These are phyloP conservation scores for Anthoptus insignis DNA, from an alignment of 2,888 invertebrate genomes.

Conservation along the genomic window DNA sequence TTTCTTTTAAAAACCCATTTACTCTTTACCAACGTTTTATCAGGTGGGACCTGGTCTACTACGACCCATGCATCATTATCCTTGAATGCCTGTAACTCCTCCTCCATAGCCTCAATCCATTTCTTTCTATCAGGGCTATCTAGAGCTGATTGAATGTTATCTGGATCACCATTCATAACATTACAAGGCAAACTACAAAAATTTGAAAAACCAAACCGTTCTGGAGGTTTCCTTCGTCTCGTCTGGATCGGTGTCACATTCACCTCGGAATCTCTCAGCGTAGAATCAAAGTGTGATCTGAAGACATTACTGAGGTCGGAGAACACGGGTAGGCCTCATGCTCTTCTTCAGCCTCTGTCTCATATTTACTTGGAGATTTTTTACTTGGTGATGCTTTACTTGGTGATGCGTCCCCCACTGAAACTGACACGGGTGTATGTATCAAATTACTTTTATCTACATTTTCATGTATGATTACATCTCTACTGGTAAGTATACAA, in stretches of 20 bases:
- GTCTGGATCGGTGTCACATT: slow-evolving; percentile 7
- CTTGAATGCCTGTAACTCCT: slow-evolving; percentile 42
- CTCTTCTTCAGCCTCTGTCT: no score
- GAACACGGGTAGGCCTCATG: no score
- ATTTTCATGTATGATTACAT: background rate
- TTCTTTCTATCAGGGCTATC: slow-evolving; percentile 6
- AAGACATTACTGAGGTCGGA: no score
- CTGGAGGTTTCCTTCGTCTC: slow-evolving; percentile 9
- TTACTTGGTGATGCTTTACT: no score
- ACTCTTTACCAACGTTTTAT: background rate
- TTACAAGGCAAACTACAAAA: background rate
- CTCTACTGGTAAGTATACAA: background rate
- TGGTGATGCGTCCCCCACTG: slow-evolving; percentile 16
- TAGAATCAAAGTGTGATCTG: slow-evolving; percentile 12
- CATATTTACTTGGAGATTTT: no score
- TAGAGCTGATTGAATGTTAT: slow-evolving; percentile 7
- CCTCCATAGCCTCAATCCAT: slow-evolving; percentile 33
- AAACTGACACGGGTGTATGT: slow-evolving; percentile 1
- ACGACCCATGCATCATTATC: slow-evolving; percentile 46
- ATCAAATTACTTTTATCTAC: no score
- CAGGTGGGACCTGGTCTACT: no score
- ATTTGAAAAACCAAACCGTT: slow-evolving; percentile 12
- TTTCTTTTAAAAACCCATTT: background rate
- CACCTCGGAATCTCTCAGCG: slow-evolving; percentile 4
- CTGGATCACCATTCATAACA: background rate